Conservation (phyloP, 2,797 vertebrate species). For the Neosilurus mollespiculum region DNA sequence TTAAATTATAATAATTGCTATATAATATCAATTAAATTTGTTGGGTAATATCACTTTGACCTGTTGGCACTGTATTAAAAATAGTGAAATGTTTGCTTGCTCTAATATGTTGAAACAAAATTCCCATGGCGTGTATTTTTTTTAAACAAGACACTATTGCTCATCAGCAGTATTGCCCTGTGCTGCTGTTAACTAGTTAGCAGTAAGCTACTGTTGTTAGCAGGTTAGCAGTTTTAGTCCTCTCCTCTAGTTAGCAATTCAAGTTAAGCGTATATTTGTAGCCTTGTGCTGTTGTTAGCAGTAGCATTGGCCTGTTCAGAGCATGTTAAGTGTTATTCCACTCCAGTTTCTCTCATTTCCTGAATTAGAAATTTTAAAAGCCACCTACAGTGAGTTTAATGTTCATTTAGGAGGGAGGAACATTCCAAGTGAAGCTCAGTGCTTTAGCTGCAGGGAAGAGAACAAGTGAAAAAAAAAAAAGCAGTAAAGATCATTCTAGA, state of each 20-base stretch:
- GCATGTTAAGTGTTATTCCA: not conserved
- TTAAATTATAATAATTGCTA: too few relatives aligned
- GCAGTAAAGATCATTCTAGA: constrained; percentile 2
- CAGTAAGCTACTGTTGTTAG: not conserved
- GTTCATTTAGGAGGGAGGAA: constrained; percentile 11
- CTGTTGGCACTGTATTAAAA: too few relatives aligned
- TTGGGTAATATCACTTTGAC: too few relatives aligned
- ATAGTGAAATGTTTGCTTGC: too few relatives aligned
- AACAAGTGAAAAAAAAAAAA: constrained; percentile 4
- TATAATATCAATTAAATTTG: too few relatives aligned
- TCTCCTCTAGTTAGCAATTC: not conserved
- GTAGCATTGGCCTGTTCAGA: not conserved
- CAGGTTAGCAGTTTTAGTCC: not conserved
- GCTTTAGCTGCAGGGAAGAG: constrained; percentile 21
- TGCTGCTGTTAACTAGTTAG: not conserved
- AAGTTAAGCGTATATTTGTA: not conserved
- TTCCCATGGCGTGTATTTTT: too few relatives aligned
- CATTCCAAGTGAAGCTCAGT: not conserved
- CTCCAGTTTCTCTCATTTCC: not conserved
- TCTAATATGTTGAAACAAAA: too few relatives aligned
- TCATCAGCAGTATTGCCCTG: not conserved
- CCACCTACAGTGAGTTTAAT: constrained; percentile 26
- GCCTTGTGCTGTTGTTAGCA: too few relatives aligned
- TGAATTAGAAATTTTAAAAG: not conserved
- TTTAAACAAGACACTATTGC: too few relatives aligned